Evolutionary conservation across 2,113 vertebrate species (phyloP).

Genomic region (Pomatostomus ruficeps): DNA sequence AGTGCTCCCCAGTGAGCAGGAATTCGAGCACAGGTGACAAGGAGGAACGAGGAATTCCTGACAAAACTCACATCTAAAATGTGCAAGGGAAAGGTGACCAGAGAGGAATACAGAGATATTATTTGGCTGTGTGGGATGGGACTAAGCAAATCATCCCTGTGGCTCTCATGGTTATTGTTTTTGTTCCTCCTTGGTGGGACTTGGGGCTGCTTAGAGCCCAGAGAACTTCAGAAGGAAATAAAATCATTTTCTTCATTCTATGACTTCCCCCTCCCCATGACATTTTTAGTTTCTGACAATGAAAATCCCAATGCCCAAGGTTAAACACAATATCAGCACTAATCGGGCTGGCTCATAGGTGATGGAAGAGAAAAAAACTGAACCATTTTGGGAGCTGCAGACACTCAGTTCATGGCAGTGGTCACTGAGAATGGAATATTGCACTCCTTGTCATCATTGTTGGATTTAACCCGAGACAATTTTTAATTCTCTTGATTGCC

Average conservation of each 20-base stretch:
- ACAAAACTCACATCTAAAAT: neutral
- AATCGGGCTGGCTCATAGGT: neutral
- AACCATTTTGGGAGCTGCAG: neutral
- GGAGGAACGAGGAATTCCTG: neutral
- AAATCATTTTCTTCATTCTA: neutral
- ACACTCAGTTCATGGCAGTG: neutral
- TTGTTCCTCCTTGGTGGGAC: neutral
- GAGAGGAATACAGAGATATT: neutral
- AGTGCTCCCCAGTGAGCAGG: neutral
- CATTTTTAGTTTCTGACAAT: neutral
- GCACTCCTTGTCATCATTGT: neutral
- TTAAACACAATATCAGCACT: neutral
- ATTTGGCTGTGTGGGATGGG: accelerated
- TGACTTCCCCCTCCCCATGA: neutral
- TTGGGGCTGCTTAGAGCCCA: neutral
- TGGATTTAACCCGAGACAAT: neutral
- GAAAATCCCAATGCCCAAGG: neutral
- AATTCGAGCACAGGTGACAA: neutral
- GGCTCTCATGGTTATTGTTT: neutral
- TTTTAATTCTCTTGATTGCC: neutral
- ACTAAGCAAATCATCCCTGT: neutral
- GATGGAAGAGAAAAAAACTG: neutral
- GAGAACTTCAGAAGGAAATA: neutral
- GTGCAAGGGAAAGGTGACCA: neutral
- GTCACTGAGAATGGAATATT: neutral